Conservation (phyloP, 92 coral and sea anemone species). For the Phenganax stokvisi region DNA sequence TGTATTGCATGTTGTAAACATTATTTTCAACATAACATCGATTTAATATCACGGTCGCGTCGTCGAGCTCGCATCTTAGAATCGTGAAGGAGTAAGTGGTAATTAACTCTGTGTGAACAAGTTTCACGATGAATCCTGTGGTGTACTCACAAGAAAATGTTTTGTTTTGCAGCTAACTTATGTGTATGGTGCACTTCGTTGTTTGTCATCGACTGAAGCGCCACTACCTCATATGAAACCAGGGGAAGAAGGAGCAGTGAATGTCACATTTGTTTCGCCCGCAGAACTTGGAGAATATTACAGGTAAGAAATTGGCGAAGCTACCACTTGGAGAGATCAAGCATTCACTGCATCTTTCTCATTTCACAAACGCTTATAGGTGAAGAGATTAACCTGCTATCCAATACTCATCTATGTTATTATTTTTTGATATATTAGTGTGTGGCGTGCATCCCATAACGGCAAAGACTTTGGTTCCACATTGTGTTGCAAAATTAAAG, state of each 20-base stretch:
- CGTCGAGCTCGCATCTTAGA: too few species aligned
- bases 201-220: slow-evolving; percentile 18
- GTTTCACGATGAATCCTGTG: too few species aligned
- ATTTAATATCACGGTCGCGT: too few species aligned
- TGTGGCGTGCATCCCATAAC: slow-evolving; percentile 33
- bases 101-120: too few species aligned
- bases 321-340: too few species aligned
- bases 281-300: slow-evolving; percentile 62
- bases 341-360: too few species aligned
- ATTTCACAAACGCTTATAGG: too few species aligned
- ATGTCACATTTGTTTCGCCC: slow-evolving; percentile 71
- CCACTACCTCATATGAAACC: slow-evolving; percentile 62
- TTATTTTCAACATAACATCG: too few species aligned
- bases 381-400: too few species aligned
- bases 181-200: slow-evolving; percentile 11
- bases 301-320: slow-evolving; percentile 49
- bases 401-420: not conserved
- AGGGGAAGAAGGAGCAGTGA: slow-evolving; percentile 57
- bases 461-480: slow-evolving; percentile 22
- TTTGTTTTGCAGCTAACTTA: slow-evolving; percentile 11
- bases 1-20: too few species aligned
- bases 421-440: slow-evolving; percentile 1
- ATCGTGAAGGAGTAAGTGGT: too few species aligned
- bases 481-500: slow-evolving; percentile 31
- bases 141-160: not conserved